Base-by-base conservation (phyloP, 1,140 invertebrate species). In the Agraylea sexmaculata region DNA sequence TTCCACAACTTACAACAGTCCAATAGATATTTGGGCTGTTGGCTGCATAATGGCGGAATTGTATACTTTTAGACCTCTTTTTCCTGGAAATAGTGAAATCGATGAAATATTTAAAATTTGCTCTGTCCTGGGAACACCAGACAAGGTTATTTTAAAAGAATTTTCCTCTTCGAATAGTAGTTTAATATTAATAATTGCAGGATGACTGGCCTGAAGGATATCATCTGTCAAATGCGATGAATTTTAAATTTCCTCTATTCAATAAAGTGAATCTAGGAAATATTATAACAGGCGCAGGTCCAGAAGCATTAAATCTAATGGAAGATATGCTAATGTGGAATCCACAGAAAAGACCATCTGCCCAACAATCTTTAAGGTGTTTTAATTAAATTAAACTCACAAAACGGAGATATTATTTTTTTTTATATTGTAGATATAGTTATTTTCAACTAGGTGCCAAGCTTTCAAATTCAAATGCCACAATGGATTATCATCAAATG, bases 41-140 rank as follows among this genome's bases (percentile, higher is more conserved):
- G 91, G 94, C 5, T 98, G 93, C 55, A 99, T 99, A 41, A 90
- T 96, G 76, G 88, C 93, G 2, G 96, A 99, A 65, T 67, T 99
- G 8, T 99, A 99, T 57, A 98, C 92, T n/a, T 85, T 96, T 44
- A 73, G 93, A 25, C 95, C 96, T 1, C 66, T 99, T 6, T 99
- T 99, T 64, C 96, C 95, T 0, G 96, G 88, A 0, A 88, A 83
- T 49, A 94, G 87, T 44, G 96, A 99, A 66, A 93, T 99, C 39
- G 96, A 99, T 62, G 88, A 99, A 68, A 79, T 99, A 33, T 98
- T 98, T 55, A 93, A 92, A 64, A 94, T 98, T 39, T 94, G 92
- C 55, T 87, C 88, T 1, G 77, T 98, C 13, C 69, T 97, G 27
- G 96, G 96, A 7, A 96, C 93, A 3, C 94, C 95, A 1, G 80